Percentiles rank a stretch among this genome's conserved stretches.
phyloP scores from a whole-genome alignment of 53 echinoderm and acorn worm genomes.

The Holothuria leucospilota region DNA sequence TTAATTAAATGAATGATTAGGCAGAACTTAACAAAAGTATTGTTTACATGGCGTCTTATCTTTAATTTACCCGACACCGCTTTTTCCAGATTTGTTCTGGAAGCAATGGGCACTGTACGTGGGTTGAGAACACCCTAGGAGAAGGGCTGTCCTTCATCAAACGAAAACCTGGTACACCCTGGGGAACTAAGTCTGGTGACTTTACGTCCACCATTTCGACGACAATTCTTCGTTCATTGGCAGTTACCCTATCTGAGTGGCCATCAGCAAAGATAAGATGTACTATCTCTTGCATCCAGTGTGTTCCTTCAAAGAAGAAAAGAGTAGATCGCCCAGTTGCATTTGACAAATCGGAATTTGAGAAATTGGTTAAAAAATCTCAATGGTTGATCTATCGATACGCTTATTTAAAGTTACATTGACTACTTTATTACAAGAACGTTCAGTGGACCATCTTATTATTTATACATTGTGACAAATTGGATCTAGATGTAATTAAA shows the following conservation, averaged over 20 bases:
- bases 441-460: too few species aligned
- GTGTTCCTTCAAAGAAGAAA: neutral
- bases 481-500: too few species aligned
- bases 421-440: too few species aligned
- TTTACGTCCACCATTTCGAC: slow-evolving; percentile 35
- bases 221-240: neutral
- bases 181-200: neutral
- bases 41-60: too few species aligned
- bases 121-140: slow-evolving; percentile 21
- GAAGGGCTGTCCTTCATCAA: slow-evolving; percentile 18
- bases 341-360: too few species aligned
- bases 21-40: neutral
- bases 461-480: too few species aligned
- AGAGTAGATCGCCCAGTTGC: neutral
- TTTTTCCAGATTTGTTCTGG: slow-evolving; percentile 6
- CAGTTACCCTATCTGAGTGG: neutral
- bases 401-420: too few species aligned
- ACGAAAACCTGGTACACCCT: slow-evolving; percentile 6
- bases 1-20: neutral
- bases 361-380: too few species aligned
- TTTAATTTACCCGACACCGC: neutral
- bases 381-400: too few species aligned
- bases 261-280: slow-evolving; percentile 31
- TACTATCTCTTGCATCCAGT: slow-evolving; percentile 42
- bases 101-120: neutral